Percentiles rank a stretch among this genome's conserved stretches.
Evolutionary conservation across 2,797 vertebrate species (phyloP).

Genomic region (Coilia nasus): DNA sequence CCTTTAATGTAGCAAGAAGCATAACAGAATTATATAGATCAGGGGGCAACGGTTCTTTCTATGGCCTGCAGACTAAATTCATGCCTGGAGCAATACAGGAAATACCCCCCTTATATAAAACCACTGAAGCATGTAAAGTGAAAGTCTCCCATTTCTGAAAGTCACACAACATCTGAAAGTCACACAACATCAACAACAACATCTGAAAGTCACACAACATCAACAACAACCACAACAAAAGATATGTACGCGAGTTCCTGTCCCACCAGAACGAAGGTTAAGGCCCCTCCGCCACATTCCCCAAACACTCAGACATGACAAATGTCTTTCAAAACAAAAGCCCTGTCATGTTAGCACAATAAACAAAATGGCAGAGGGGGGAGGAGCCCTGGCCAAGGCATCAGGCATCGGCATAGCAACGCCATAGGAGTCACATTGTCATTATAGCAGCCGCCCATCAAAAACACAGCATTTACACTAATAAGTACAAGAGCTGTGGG

Average conservation of each 20-base stretch:
- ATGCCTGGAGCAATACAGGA: neutral
- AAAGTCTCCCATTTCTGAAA: too few relatives aligned
- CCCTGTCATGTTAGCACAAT: slow-evolving; percentile 29
- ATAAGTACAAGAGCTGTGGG: too few relatives aligned
- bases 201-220: too few relatives aligned
- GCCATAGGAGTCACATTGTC: slow-evolving; percentile 6
- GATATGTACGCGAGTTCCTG: neutral
- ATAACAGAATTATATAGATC: too few relatives aligned
- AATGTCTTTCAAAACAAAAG: slow-evolving; percentile 38
- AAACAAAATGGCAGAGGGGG: slow-evolving; percentile 10
- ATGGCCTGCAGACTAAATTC: neutral
- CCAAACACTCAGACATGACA: slow-evolving; percentile 29
- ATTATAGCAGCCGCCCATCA: neutral
- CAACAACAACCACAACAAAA: neutral
- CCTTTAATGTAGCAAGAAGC: too few relatives aligned
- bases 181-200: too few relatives aligned
- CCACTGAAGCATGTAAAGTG: neutral
- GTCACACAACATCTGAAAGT: too few relatives aligned
- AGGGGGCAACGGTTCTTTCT: too few relatives aligned
- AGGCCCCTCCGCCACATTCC: slow-evolving; percentile 32
- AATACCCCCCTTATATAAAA: neutral
- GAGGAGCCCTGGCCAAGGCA: neutral
- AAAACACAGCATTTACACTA: slow-evolving; percentile 13
- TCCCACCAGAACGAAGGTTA: slow-evolving; percentile 24
- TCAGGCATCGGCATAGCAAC: neutral